Conservation (phyloP, 1,140 invertebrate genomes). For the Cataglyphis hispanica region DNA sequence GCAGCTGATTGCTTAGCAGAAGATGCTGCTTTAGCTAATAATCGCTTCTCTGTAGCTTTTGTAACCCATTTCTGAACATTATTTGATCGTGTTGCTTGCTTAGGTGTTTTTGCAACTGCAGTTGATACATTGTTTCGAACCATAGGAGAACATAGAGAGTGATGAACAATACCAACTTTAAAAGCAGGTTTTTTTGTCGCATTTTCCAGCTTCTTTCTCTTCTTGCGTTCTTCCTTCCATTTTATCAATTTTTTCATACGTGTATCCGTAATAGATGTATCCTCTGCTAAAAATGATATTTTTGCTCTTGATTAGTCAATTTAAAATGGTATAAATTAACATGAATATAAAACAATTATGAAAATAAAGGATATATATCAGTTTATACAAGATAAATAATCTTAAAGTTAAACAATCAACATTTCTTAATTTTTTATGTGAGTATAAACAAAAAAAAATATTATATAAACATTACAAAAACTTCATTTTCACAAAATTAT, state of each 20-base stretch:
- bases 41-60: slow-evolving; percentile 79
- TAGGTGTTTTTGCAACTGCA: slow-evolving; percentile 23
- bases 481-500: no score
- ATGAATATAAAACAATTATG: no score
- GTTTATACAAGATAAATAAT: no score
- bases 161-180: slow-evolving; percentile 83
- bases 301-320: no score
- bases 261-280: not conserved
- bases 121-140: not conserved
- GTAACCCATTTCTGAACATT: slow-evolving; percentile 75
- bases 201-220: slow-evolving; percentile 75
- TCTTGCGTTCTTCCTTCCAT: slow-evolving; percentile 82
- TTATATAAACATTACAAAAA: no score
- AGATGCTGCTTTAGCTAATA: slow-evolving; percentile 71
- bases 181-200: slow-evolving; percentile 80
- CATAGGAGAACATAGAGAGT: slow-evolving; percentile 80
- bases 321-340: no score
- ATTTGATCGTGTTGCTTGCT: not conserved
- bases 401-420: no score
- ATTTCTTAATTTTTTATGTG: no score
- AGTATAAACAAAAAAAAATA: no score
- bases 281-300: not conserved
- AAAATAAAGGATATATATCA: no score
- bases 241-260: slow-evolving; percentile 73
- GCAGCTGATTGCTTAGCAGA: not conserved